phyloP scores from a whole-genome alignment of 2,797 vertebrate species.

The Buceros bicornis region DNA sequence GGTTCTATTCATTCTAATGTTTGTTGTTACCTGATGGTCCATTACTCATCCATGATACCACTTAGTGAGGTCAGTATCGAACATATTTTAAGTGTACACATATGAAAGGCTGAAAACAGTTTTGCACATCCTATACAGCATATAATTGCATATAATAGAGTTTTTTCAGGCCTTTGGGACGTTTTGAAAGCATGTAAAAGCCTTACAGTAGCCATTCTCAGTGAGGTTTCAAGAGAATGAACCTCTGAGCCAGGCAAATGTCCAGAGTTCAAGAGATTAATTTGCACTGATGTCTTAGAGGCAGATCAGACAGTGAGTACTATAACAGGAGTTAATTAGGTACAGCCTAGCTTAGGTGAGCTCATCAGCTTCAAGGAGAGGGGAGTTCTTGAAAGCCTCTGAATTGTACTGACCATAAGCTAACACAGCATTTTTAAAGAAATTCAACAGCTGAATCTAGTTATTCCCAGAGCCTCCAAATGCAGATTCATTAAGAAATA shows the following conservation, averaged over 20 bases:
- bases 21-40: not conserved
- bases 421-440: not conserved
- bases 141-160: not conserved
- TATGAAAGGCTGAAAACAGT: not conserved
- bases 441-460: not conserved
- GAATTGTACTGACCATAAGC: not conserved
- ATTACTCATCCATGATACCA: not conserved
- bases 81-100: not conserved
- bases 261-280: slow-evolving; percentile 18
- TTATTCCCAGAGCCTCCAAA: not conserved
- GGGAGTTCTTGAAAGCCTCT: not conserved
- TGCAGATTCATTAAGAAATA: not conserved
- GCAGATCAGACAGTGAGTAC: not conserved
- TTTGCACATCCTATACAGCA: not conserved
- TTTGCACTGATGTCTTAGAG: not conserved
- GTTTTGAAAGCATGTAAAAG: not conserved
- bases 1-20: not conserved
- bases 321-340: not conserved
- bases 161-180: not conserved
- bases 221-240: not conserved
- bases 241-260: not conserved
- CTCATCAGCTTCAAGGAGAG: not conserved
- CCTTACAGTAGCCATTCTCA: not conserved
- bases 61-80: not conserved
- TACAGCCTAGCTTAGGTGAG: not conserved